A percentile compares a stretch with the other conserved stretches of the same genome.
Evolutionary conservation across 37 sponge, comb jelly and placozoan genomes (phyloP).

Genomic region (Dysidea cf. avara): DNA sequence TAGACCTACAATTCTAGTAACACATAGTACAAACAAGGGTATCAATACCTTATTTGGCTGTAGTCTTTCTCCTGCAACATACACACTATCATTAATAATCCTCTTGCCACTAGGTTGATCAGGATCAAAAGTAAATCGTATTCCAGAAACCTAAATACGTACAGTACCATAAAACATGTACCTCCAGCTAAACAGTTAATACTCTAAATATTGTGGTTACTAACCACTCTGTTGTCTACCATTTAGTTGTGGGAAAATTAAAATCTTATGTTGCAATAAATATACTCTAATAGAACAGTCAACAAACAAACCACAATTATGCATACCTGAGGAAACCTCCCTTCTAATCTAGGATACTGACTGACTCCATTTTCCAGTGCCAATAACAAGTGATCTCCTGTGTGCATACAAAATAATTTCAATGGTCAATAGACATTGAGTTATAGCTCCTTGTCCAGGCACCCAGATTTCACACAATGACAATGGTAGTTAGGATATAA

Average conservation of each 20-base stretch:
- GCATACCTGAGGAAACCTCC: conserved; percentile 65
- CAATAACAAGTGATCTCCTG: conserved; percentile 51
- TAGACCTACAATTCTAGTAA: conserved; percentile 20
- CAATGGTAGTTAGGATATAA: not conserved
- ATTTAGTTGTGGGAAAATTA: too few species aligned
- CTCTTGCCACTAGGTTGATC: conserved; percentile 35
- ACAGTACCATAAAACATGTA: too few species aligned
- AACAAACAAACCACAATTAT: too few species aligned
- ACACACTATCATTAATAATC: conserved; percentile 41
- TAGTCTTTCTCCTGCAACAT: conserved; percentile 37
- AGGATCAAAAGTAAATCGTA: conserved; percentile 74
- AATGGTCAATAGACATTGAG: not conserved
- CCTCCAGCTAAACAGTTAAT: too few species aligned
- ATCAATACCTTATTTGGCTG: conserved; percentile 22
- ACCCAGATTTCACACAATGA: not conserved
- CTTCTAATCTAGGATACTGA: conserved; percentile 75
- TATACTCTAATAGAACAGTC: too few species aligned
- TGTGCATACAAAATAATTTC: conserved; percentile 3
- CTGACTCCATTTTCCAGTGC: conserved; percentile 86
- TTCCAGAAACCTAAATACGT: conserved; percentile 72
- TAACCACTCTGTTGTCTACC: too few species aligned
- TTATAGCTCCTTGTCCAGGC: not conserved
- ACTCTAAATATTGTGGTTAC: too few species aligned
- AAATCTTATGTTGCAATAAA: too few species aligned
- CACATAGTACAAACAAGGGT: not conserved